Conservation (phyloP, 2,888 invertebrate species). For the Brachyptera risi region DNA sequence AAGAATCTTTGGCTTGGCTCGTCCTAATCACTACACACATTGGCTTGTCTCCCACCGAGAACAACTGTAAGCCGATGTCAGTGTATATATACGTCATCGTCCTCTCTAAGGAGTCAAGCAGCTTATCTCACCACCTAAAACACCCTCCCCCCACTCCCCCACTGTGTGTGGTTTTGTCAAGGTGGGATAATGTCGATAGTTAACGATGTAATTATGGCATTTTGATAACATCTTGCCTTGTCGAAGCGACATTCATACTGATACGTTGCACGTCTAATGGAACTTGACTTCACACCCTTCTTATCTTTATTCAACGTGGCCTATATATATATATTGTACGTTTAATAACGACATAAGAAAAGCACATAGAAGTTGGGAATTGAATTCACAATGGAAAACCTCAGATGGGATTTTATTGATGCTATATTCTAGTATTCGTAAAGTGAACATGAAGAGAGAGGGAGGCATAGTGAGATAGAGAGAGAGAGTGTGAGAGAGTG, state of each 20-base stretch:
- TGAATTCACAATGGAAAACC: slow-evolving; percentile 12
- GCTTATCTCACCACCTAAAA: slow-evolving; percentile 1
- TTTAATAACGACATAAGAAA: slow-evolving; percentile 12
- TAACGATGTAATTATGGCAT: slow-evolving; percentile 31
- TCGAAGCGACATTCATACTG: background rate
- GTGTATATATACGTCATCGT: slow-evolving; percentile 27
- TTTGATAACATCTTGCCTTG: slow-evolving; percentile 20
- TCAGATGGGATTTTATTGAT: slow-evolving; percentile 9
- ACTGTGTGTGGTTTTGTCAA: slow-evolving; percentile 20
- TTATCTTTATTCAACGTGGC: background rate
- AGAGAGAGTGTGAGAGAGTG: no score
- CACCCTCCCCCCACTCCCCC: slow-evolving; percentile 16
- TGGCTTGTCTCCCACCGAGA: no score
- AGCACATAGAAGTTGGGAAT: background rate
- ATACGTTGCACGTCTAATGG: slow-evolving; percentile 11
- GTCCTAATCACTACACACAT: no score
- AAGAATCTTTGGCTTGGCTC: no score
- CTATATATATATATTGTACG: no score
- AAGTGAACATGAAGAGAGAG: no score
- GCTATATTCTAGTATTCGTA: no score
- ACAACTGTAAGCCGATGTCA: no score
- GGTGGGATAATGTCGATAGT: slow-evolving; percentile 26
- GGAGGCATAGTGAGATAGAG: no score
- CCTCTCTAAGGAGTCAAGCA: slow-evolving; percentile 15
- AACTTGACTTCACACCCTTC: background rate